Conservation (phyloP, 2,888 invertebrate genomes). For the Trachelus tabidus region DNA sequence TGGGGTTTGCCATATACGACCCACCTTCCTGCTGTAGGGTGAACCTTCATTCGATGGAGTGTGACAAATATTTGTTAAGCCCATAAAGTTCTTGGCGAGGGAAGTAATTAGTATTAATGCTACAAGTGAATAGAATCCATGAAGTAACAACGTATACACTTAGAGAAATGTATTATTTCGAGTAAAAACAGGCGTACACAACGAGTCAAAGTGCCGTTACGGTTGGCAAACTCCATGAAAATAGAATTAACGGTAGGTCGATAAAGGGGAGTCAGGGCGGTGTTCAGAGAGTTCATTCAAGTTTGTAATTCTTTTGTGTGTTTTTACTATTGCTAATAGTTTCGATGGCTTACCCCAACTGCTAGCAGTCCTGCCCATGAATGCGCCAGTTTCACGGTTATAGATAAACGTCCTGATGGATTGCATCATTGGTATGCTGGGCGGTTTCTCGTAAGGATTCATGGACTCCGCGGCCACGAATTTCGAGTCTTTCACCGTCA, state of each 20-base stretch:
- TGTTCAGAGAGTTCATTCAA: neutral
- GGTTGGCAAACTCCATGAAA: neutral
- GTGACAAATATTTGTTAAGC: neutral
- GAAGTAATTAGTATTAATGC: neutral
- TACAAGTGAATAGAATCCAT: neutral
- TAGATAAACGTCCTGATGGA: conserved; percentile 68
- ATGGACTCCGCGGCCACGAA: conserved; percentile 65
- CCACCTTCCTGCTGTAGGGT: neutral
- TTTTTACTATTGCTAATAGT: neutral
- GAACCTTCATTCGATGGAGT: neutral
- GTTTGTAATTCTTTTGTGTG: neutral
- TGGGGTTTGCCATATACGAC: neutral
- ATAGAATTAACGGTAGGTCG: neutral
- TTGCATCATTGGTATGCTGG: conserved; percentile 54
- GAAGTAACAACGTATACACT: neutral
- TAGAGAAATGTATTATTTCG: neutral
- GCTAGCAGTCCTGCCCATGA: conserved; percentile 72
- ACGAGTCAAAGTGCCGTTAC: neutral
- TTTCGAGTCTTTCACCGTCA: conserved; percentile 68
- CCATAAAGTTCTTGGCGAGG: neutral
- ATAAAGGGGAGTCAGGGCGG: neutral
- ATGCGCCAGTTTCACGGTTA: conserved; percentile 70
- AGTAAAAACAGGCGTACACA: neutral
- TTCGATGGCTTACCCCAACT: conserved; percentile 71
- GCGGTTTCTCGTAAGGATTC: conserved; percentile 69